Evolutionary conservation across 2,888 invertebrate species (phyloP).

Genomic region (Himalopsyche kuldschensis): DNA sequence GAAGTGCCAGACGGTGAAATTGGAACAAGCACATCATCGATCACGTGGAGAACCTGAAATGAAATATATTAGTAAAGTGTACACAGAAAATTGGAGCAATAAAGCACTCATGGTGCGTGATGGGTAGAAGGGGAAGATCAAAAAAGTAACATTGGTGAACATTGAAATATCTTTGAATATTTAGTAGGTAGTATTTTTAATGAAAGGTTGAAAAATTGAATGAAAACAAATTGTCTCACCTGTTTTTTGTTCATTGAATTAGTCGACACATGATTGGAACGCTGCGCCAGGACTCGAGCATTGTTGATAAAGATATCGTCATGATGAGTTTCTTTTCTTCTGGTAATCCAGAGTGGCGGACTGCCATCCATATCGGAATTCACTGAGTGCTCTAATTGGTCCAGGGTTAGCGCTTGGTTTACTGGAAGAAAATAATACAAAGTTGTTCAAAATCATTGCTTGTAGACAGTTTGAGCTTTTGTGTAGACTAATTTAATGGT

Average conservation of each 20-base stretch:
- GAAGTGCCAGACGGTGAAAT: slow-evolving; percentile 66
- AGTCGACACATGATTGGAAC: slow-evolving; percentile 67
- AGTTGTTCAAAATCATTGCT: not conserved
- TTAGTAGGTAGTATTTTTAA: too few species aligned
- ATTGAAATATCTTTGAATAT: not conserved
- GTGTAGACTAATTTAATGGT: too few species aligned
- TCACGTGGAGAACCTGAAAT: slow-evolving; percentile 79
- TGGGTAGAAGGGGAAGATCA: too few species aligned
- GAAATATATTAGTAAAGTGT: not conserved
- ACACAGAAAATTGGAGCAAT: not conserved
- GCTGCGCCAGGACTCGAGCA: slow-evolving; percentile 72
- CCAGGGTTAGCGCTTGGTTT: slow-evolving; percentile 71
- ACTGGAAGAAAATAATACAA: slow-evolving; percentile 59
- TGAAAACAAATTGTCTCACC: slow-evolving; percentile 48
- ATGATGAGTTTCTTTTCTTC: slow-evolving; percentile 62
- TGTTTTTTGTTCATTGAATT: slow-evolving; percentile 61
- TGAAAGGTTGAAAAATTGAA: too few species aligned
- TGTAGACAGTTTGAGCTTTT: too few species aligned
- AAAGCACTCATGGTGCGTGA: too few species aligned
- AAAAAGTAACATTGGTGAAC: not conserved
- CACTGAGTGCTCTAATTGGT: slow-evolving; percentile 70
- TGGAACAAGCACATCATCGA: slow-evolving; percentile 84
- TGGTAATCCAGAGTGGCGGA: slow-evolving; percentile 83
- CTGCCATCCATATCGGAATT: slow-evolving; percentile 81
- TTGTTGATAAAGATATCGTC: slow-evolving; percentile 86